These are phyloP conservation scores for Dromiciops gliroides DNA, from an alignment of 2,113 vertebrate species.

Conservation along the genomic window DNA sequence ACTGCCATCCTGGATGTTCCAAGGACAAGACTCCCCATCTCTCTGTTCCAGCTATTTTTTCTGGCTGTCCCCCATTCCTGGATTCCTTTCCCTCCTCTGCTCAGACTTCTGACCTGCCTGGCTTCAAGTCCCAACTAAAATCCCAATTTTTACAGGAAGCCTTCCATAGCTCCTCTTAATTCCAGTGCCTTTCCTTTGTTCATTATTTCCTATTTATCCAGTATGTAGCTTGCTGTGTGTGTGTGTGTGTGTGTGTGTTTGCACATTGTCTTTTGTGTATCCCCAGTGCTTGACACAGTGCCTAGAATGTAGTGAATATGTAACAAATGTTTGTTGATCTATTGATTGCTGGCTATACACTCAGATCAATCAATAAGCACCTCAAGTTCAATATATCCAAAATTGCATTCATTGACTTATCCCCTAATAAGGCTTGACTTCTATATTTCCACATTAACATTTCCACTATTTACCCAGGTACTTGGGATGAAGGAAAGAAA, in stretches of 20 bases:
- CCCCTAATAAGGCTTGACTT: neutral
- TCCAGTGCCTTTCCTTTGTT: neutral
- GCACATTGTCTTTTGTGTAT: neutral
- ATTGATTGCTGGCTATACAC: neutral
- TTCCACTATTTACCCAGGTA: neutral
- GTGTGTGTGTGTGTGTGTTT: neutral
- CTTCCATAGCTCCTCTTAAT: no score
- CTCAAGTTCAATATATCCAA: neutral
- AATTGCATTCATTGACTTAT: neutral
- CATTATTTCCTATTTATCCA: neutral
- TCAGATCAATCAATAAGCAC: neutral
- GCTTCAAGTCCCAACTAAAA: neutral
- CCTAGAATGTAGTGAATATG: neutral
- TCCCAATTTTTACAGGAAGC: neutral
- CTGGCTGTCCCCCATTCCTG: neutral
- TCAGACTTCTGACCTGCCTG: neutral
- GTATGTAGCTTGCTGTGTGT: neutral
- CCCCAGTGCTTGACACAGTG: neutral
- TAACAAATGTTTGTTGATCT: neutral
- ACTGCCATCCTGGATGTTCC: neutral
- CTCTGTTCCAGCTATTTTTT: neutral
- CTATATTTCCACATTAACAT: neutral
- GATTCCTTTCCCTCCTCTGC: neutral
- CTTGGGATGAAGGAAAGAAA: neutral
- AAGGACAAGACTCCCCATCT: neutral